Evolutionary conservation across 2,113 vertebrate species (phyloP), one percentile per base, ranked within the genome.

Genomic region (Pandion haliaetus): DNA sequence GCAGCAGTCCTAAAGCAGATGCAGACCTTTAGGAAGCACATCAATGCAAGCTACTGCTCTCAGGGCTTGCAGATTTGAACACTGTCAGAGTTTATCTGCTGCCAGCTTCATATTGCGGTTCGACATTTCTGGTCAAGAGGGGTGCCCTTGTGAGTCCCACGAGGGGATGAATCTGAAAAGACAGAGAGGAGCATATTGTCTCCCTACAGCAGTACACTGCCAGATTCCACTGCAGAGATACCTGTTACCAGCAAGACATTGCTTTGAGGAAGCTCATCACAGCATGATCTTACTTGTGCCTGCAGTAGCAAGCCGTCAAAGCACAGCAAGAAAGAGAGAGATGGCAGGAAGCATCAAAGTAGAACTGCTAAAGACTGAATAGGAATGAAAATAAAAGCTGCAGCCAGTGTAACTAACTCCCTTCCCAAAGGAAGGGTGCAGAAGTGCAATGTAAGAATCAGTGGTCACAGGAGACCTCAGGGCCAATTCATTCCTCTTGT

Each of bases 121-220:
- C 95, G 94, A 96, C 95, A 86, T 95, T 96, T 92, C 86, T 95
- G 91, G 96, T 97, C 95, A 96, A 97, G 95, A 94, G 82, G 72
- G 76, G 52, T 90, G 88, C 86, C 95, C 94, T 95, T 79, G 78
- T 54, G 94, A 91, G 49, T 83, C 88, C 77, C 12, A 3, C 74
- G 95, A 88, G 74, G 59, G 92, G 58, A 82, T 55, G 87, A 74
- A 90, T 97, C 47, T 79, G 78, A 86, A 95, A 93, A 93, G 96
- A 88, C 76, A 77, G 91, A 90, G 71, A 93, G 77, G 34, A 95
- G 66, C 86, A 66, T 59, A 88, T 86, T 95, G 95, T 89, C 59
- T 89, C 92, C 93, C 96, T 94, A 20, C 66, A 92, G 94, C 97
- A 80, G 70, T 40, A 59, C 86, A 40, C 84, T 91, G 89, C 28